phyloP scores from a whole-genome alignment of 2,797 vertebrate species.

The Novumbra hubbsi region DNA sequence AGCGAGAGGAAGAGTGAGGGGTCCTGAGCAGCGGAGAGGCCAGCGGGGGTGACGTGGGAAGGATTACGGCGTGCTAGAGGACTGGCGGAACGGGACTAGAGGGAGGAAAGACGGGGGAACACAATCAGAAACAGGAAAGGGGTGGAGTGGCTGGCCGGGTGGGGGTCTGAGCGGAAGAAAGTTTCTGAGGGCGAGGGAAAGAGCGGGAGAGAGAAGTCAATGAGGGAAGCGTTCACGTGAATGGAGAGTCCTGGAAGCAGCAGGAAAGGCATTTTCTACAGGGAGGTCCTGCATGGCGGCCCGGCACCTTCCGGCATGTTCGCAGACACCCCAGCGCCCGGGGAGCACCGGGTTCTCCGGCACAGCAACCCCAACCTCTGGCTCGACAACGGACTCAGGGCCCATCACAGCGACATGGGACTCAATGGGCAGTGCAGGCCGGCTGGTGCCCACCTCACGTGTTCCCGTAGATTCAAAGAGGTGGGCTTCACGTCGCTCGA shows the following conservation, averaged over 20 bases:
- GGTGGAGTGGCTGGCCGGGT: slow-evolving; percentile 41
- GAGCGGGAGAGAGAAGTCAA: slow-evolving; percentile 28
- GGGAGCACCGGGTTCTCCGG: slow-evolving; percentile 64
- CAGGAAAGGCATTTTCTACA: slow-evolving; percentile 53
- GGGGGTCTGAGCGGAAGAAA: slow-evolving; percentile 55
- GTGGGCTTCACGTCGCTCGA: slow-evolving; percentile 59
- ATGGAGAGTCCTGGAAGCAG: slow-evolving; percentile 59
- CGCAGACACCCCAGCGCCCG: slow-evolving; percentile 65
- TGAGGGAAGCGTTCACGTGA: slow-evolving; percentile 46
- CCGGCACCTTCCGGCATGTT: slow-evolving; percentile 68
- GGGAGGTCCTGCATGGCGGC: slow-evolving; percentile 56
- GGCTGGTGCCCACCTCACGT: slow-evolving; percentile 51
- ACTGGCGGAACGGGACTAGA: slow-evolving; percentile 30
- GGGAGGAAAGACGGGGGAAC: slow-evolving; percentile 33
- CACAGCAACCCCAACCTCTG: slow-evolving; percentile 60
- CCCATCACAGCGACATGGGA: slow-evolving; percentile 59
- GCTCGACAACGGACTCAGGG: slow-evolving; percentile 69
- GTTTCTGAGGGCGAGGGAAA: slow-evolving; percentile 56
- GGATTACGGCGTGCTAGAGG: slow-evolving; percentile 51
- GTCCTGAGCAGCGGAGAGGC: slow-evolving; percentile 40
- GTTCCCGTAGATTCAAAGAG: slow-evolving; percentile 57
- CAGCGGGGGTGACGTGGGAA: slow-evolving; percentile 44
- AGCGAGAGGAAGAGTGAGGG: slow-evolving; percentile 30
- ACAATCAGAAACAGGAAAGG: slow-evolving; percentile 42
- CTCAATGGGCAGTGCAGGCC: slow-evolving; percentile 49